Evolutionary conservation across 1,140 invertebrate species (phyloP).

Genomic region (Pararge aegeria): DNA sequence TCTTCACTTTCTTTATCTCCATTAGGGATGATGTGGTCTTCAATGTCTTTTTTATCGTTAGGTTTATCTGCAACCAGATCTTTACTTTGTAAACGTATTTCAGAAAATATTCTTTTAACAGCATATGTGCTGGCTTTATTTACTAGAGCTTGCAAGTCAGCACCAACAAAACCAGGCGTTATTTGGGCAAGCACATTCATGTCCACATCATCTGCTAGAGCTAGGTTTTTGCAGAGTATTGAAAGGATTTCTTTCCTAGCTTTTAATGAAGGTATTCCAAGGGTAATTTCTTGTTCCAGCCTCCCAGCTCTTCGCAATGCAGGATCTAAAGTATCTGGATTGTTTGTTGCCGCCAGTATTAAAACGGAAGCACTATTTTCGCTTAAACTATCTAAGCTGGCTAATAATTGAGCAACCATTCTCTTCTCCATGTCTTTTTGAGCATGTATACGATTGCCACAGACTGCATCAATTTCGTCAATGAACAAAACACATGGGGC

Average conservation of each 20-base stretch:
- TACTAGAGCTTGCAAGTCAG: conserved; percentile 93
- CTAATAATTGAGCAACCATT: conserved; percentile 95
- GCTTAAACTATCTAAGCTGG: conserved; percentile 91
- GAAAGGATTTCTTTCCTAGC: conserved; percentile 88
- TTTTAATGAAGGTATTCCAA: conserved; percentile 95
- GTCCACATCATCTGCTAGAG: conserved; percentile 85
- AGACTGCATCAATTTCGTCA: conserved; percentile 96
- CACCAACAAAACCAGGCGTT: conserved; percentile 98
- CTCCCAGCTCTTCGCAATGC: conserved; percentile 94
- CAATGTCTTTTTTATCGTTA: conserved; percentile 30
- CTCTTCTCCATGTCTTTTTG: conserved; percentile 97
- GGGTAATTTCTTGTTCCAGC: conserved; percentile 94
- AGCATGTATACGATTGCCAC: conserved; percentile 91
- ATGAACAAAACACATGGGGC: conserved; percentile 95
- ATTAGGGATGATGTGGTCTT: conserved; percentile 48
- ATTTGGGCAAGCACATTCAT: conserved; percentile 87
- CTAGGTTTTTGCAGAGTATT: conserved; percentile 85
- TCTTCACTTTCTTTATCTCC: conserved; percentile 58
- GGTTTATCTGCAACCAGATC: conserved; percentile 30
- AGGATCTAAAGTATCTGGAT: conserved; percentile 95
- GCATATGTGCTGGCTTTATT: conserved; percentile 93
- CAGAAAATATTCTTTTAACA: conserved; percentile 82
- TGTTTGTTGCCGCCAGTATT: conserved; percentile 97
- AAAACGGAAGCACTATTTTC: conserved; percentile 87
- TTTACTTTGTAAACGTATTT: conserved; percentile 45